Conservation (phyloP, 2,888 invertebrate species). For the Pharmacophagus antenor region DNA sequence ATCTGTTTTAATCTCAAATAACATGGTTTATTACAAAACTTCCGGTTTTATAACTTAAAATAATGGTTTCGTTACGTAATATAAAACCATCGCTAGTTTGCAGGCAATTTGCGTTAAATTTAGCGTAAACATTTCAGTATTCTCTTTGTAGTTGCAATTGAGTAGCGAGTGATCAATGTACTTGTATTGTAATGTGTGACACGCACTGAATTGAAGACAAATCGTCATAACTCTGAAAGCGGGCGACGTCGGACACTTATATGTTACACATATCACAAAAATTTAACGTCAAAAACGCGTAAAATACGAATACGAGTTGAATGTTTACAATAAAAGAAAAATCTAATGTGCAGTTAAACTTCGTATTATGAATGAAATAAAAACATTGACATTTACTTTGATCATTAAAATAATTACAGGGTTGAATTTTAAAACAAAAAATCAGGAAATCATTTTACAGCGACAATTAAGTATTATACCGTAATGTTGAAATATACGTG, state of each 20-base stretch:
- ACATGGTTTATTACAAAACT: neutral
- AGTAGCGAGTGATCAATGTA: slow-evolving; percentile 10
- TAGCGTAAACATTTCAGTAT: slow-evolving; percentile 21
- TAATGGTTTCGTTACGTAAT: neutral
- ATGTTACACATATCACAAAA: no score
- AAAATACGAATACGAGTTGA: neutral
- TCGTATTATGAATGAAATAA: slow-evolving; percentile 1
- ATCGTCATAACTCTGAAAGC: neutral
- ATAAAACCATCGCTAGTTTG: neutral
- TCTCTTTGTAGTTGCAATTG: neutral
- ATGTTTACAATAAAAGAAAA: neutral
- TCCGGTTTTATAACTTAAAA: neutral
- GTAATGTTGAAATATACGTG: slow-evolving; percentile 7
- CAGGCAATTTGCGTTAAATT: slow-evolving; percentile 26
- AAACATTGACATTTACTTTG: slow-evolving; percentile 14
- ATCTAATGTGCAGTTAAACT: neutral
- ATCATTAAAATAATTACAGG: slow-evolving; percentile 16
- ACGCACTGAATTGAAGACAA: slow-evolving; percentile 1
- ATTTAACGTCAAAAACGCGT: neutral
- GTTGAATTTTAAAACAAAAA: slow-evolving; percentile 11
- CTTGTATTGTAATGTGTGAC: slow-evolving; percentile 7
- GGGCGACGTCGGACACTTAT: no score
- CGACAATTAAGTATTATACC: slow-evolving; percentile 17
- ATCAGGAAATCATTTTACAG: slow-evolving; percentile 17
- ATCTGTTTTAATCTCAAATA: neutral